Conservation (phyloP, 2,113 vertebrate species). For the Clinocottus analis region DNA sequence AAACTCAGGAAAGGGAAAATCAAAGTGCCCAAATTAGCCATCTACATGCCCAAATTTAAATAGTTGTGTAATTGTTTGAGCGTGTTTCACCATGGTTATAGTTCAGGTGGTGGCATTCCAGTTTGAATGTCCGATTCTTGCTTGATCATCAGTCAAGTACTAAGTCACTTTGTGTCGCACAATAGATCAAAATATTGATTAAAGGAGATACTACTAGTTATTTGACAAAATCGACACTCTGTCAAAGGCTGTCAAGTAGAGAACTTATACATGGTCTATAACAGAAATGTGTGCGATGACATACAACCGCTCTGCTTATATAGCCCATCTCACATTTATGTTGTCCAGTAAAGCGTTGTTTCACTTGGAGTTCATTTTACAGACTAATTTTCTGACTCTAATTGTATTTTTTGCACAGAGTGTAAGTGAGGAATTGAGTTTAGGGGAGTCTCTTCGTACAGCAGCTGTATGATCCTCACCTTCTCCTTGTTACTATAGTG, state of each 20-base stretch:
- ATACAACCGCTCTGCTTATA: conserved; percentile 9
- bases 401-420: conserved; percentile 49
- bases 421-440: conserved; percentile 50
- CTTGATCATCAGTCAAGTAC: conserved; percentile 23
- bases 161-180: not conserved
- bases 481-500: conserved; percentile 71
- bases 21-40: conserved; percentile 66
- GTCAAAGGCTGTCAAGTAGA: not conserved
- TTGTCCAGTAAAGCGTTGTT: conserved; percentile 26
- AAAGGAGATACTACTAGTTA: not conserved
- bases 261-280: not conserved
- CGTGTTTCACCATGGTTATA: conserved; percentile 58
- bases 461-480: conserved; percentile 63
- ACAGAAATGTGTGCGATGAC: conserved; percentile 8
- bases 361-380: conserved; percentile 55
- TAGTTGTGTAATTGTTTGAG: conserved; percentile 74
- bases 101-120: conserved; percentile 52
- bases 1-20: conserved; percentile 73
- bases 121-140: conserved; percentile 22
- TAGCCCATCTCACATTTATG: conserved; percentile 1
- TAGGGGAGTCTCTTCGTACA: conserved; percentile 57
- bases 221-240: conserved; percentile 20
- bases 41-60: conserved; percentile 61
- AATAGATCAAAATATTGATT: conserved; percentile 25
- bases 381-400: conserved; percentile 34